Conservation (phyloP, 2,797 vertebrate genomes). For the Channa striata region DNA sequence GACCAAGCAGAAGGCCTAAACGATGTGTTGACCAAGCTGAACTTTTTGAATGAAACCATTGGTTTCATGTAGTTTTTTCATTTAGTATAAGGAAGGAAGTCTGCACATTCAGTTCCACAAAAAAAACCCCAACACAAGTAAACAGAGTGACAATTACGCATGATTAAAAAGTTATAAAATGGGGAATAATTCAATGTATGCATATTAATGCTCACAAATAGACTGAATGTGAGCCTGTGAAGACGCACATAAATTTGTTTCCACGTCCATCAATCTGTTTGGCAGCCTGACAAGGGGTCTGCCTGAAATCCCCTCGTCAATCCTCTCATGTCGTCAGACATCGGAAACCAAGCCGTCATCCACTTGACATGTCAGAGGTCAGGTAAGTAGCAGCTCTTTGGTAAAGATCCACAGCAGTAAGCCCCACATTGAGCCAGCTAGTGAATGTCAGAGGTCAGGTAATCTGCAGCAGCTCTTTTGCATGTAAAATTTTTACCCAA, state of each 20-base stretch:
- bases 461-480: too few species aligned
- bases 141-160: neutral
- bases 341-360: slow-evolving; percentile 75
- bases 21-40: neutral
- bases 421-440: slow-evolving; percentile 65
- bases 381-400: slow-evolving; percentile 61
- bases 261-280: slow-evolving; percentile 33
- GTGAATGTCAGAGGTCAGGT: too few species aligned
- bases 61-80: neutral
- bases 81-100: slow-evolving; percentile 4
- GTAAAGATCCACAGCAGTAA: slow-evolving; percentile 59
- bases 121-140: neutral
- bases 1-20: neutral
- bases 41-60: slow-evolving; percentile 12
- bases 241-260: slow-evolving; percentile 13
- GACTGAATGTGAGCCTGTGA: neutral
- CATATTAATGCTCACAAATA: neutral
- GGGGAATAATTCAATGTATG: neutral
- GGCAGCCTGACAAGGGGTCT: slow-evolving; percentile 48
- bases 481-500: too few species aligned
- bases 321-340: slow-evolving; percentile 75
- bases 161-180: neutral
- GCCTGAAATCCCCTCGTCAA: slow-evolving; percentile 69
- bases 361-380: slow-evolving; percentile 78
- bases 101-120: slow-evolving; percentile 13